These are phyloP conservation scores for Caenorhabditis brenneri DNA, from an alignment of 1,140 invertebrate genomes.

Conservation along the genomic window DNA sequence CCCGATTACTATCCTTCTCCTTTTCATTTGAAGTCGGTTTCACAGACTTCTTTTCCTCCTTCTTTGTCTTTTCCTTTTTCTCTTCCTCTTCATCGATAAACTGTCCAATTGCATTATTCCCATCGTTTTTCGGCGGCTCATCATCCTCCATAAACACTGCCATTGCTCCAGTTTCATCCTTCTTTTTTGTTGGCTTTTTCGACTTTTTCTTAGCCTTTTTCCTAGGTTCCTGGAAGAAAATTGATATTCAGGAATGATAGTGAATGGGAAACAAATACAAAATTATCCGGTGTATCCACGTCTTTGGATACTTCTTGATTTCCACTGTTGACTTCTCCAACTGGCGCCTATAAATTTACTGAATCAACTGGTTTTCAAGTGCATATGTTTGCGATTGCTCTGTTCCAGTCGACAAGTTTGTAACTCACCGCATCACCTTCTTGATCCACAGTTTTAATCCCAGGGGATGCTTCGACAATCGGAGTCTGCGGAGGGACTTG, in stretches of 20 bases:
- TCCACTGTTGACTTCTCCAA: background rate
- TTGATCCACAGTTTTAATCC: background rate
- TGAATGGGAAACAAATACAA: background rate
- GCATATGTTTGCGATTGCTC: no score
- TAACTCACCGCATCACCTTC: no score
- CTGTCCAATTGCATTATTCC: background rate
- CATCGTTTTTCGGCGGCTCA: background rate
- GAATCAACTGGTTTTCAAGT: no score
- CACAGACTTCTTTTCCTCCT: background rate
- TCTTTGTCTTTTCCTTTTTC: background rate
- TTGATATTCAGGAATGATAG: no score
- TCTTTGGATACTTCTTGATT: background rate
- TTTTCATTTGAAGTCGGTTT: background rate
- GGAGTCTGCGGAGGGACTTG: background rate
- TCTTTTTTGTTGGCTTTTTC: background rate
- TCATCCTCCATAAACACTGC: background rate
- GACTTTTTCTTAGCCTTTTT: background rate
- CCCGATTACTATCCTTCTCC: constrained; percentile 9
- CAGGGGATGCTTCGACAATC: background rate
- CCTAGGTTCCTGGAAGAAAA: background rate
- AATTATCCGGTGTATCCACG: background rate
- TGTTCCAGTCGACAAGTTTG: no score
- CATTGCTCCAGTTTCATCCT: background rate
- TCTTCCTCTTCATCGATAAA: background rate
- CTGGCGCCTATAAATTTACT: background rate